A percentile compares a stretch with the other conserved stretches of the same genome.
Conservation (phyloP, 1,140 invertebrate species). For the Camponotus vicinus region DNA sequence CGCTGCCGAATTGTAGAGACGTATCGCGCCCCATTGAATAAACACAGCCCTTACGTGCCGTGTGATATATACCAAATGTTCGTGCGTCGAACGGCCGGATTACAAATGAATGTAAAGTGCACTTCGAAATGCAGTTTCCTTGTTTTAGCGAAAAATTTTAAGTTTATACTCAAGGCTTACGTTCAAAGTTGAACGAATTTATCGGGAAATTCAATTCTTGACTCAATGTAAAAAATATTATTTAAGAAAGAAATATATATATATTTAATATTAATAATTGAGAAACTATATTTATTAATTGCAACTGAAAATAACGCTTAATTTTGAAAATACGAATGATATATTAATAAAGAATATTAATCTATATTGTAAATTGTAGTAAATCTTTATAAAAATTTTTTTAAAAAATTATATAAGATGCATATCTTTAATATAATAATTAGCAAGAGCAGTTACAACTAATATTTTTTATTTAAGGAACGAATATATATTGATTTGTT, state of each 20-base stretch:
- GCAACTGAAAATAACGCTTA: neutral
- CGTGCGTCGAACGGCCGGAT: neutral
- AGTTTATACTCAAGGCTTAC: neutral
- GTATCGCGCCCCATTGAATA: constrained; percentile 24
- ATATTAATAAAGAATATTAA: neutral
- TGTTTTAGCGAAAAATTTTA: neutral
- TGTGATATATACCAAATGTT: constrained; percentile 41
- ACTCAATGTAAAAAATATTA: neutral
- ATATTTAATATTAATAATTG: neutral
- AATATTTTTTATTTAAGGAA: neutral
- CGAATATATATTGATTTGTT: neutral
- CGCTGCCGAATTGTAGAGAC: constrained; percentile 50
- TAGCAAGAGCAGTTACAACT: neutral
- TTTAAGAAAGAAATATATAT: neutral
- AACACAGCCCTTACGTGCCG: constrained; percentile 37
- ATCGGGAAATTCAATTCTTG: neutral
- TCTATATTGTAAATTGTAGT: neutral
- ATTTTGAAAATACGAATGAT: neutral
- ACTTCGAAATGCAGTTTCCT: neutral
- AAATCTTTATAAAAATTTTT: neutral
- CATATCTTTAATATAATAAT: neutral
- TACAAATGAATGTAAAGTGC: neutral
- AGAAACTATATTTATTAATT: neutral
- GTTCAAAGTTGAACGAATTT: neutral
- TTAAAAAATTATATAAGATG: neutral